A percentile compares a stretch with the other conserved stretches of the same genome.
Conservation (phyloP, 2,113 vertebrate species). For the Zapornia atra region DNA sequence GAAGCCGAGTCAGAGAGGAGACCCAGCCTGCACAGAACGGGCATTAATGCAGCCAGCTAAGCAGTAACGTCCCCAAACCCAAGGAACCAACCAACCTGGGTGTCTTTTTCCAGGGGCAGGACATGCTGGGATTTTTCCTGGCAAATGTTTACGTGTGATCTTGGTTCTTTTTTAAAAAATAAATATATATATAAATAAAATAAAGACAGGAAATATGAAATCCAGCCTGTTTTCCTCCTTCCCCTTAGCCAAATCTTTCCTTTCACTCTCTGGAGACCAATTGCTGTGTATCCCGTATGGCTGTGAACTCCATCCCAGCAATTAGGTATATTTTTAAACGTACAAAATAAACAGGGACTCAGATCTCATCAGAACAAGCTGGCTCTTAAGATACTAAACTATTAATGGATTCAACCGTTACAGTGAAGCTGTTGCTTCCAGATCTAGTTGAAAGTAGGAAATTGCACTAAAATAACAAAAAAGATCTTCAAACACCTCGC, state of each 20-base stretch:
- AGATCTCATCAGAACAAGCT: not conserved
- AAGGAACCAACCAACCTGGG: not conserved
- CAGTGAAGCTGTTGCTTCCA: not conserved
- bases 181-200: not conserved
- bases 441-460: not conserved
- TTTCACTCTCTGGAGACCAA: constrained; percentile 12
- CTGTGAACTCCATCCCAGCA: not conserved
- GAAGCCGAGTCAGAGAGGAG: not conserved
- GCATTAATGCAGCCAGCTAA: not conserved
- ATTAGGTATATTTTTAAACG: constrained; percentile 8
- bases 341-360: not conserved
- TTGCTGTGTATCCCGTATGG: not conserved
- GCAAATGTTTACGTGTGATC: not conserved
- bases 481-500: not conserved
- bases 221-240: not conserved
- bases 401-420: fast-evolving
- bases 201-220: constrained; percentile 34
- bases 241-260: not conserved
- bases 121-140: constrained; percentile 24
- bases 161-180: not conserved
- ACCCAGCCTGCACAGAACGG: not conserved
- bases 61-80: not conserved
- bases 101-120: constrained; percentile 18
- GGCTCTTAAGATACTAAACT: not conserved
- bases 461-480: not conserved